Conservation (phyloP, 2,888 invertebrate genomes). For the Cancer borealis region DNA sequence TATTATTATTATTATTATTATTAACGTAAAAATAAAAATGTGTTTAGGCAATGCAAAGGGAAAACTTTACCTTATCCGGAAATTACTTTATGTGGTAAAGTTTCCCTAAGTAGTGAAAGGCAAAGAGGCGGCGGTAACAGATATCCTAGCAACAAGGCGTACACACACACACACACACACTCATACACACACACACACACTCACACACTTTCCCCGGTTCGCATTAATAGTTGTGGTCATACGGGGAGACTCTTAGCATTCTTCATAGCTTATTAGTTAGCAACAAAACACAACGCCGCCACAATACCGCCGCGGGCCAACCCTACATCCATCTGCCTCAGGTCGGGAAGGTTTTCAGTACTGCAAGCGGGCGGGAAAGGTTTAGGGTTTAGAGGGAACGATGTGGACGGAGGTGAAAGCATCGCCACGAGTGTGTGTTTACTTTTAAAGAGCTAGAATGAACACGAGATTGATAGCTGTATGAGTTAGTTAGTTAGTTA, state of each 20-base stretch:
- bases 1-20: neutral
- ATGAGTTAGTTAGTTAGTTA: too few relatives aligned
- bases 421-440: neutral
- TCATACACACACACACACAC: neutral
- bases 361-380: neutral
- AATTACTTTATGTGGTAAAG: neutral
- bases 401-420: too few relatives aligned
- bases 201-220: neutral
- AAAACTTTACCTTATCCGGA: neutral
- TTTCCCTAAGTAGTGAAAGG: neutral
- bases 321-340: neutral
- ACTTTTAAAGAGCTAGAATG: too few relatives aligned
- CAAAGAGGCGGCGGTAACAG: neutral
- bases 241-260: neutral
- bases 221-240: neutral
- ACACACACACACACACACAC: neutral
- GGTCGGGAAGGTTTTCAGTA: neutral
- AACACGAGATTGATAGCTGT: too few relatives aligned
- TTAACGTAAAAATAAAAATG: neutral
- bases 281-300: neutral
- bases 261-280: neutral
- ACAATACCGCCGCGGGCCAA: neutral
- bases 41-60: neutral
- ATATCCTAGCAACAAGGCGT: neutral
- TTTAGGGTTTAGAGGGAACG: neutral